phyloP scores from a whole-genome alignment of 2,113 vertebrate genomes.

The Hippopotamus amphibius region DNA sequence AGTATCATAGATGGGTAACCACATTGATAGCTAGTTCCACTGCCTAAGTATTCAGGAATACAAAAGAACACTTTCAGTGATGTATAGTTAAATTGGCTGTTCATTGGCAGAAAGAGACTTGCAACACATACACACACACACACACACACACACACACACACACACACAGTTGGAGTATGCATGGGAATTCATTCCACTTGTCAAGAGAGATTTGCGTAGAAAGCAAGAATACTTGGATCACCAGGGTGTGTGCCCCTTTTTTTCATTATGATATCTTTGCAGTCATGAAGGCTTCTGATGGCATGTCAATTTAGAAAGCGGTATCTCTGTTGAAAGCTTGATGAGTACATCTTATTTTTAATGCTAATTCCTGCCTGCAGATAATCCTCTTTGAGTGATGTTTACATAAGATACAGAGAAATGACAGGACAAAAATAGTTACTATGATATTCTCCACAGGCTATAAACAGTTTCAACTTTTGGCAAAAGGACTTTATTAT shows the following conservation, averaged over 20 bases:
- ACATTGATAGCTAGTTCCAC: background rate
- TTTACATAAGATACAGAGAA: slow-evolving; percentile 79
- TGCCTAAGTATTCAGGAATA: slow-evolving; percentile 27
- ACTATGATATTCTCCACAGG: slow-evolving; percentile 71
- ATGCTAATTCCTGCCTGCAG: slow-evolving; percentile 70
- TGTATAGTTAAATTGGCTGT: background rate
- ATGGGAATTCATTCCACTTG: slow-evolving; percentile 28
- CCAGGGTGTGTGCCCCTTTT: background rate
- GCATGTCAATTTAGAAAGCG: slow-evolving; percentile 49
- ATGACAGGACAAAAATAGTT: slow-evolving; percentile 77
- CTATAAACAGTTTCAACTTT: slow-evolving; percentile 72
- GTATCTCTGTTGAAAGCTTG: slow-evolving; percentile 64
- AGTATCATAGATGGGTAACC: background rate
- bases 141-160: background rate
- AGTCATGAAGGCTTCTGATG: slow-evolving; percentile 42
- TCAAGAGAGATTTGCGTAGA: slow-evolving; percentile 38
- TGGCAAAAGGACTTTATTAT: slow-evolving; percentile 74
- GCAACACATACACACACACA: background rate
- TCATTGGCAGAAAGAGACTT: background rate
- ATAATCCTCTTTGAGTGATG: slow-evolving; percentile 65
- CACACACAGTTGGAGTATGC: background rate
- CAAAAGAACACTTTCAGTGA: background rate
- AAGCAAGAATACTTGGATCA: background rate
- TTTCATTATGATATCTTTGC: background rate
- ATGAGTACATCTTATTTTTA: slow-evolving; percentile 73